Base-by-base conservation (phyloP, 2,888 invertebrate species). In the Laspeyria flexula region DNA sequence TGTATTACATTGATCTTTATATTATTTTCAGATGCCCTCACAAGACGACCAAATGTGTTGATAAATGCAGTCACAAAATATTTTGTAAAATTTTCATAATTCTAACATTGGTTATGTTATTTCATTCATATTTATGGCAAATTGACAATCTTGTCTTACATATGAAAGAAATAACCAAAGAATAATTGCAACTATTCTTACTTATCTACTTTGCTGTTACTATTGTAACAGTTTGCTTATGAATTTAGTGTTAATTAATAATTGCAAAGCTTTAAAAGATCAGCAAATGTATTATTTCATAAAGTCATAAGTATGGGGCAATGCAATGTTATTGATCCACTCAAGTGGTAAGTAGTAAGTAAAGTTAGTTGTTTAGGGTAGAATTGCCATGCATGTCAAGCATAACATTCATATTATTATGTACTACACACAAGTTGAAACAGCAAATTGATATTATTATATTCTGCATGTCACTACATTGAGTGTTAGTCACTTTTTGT, bases 11-110 rank as follows among this genome's bases (percentile, higher is more conserved):
- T n/a, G n/a, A n/a, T n/a, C n/a, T n/a, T n/a, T n/a, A n/a, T 30
- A 21, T 62, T 58, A 51, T 54, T 92, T 92, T 47, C 86, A 94
- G 94, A 88, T 84, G 81, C 88, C 82, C 55, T 65, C 87, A 66
- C 88, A 86, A 66, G 92, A 93, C 68, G 90, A 93, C 65, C 88
- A 92, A 72, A 91, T 91, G 90, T 90, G 89, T 88, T 91, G 88
- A 89, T 83, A 65, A 53, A 58, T 47, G 53, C 42, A 52, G 46
- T 62, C 57, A 55, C 57, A 66, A 68, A 59, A 61, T 63, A 55
- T 63, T 67, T 68, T 71, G 62, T 68, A 62, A 71, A 66, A 66
- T 60, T 61, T 60, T 71, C 59, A 56, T 59, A 49, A 39, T 58
- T 65, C 60, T 66, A 69, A 63, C 58, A 43, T 53, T 65, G 46